Evolutionary conservation across 2,888 invertebrate genomes (phyloP).

Genomic region (Stenchaetothrips biformis): DNA sequence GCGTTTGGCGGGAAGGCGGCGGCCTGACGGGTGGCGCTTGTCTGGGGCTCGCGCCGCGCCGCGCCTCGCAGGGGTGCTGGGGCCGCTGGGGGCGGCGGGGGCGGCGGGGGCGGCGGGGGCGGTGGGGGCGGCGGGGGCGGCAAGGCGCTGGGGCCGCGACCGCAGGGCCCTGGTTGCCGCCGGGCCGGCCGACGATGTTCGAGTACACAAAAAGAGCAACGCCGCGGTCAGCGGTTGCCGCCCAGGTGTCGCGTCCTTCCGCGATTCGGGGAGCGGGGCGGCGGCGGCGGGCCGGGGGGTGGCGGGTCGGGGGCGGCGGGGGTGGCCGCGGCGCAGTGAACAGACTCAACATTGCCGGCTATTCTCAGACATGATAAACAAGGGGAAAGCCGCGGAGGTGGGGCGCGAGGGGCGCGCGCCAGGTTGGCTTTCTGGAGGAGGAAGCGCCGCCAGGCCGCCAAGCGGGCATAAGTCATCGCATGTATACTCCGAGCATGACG

Average conservation of each 20-base stretch:
- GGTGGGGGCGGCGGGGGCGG: background rate
- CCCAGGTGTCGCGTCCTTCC: background rate
- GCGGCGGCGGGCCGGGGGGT: background rate
- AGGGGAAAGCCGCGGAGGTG: background rate
- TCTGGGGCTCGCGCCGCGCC: too few species aligned
- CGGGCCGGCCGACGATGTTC: background rate
- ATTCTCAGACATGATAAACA: slow-evolving; percentile 25
- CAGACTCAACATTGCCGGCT: slow-evolving; percentile 17
- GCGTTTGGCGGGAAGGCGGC: background rate
- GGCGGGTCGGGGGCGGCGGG: background rate
- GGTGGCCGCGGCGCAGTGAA: background rate
- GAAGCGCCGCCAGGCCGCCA: background rate
- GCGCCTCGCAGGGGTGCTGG: too few species aligned
- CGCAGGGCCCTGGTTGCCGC: background rate
- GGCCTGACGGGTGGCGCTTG: background rate
- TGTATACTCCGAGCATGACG: background rate
- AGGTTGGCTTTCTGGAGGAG: background rate
- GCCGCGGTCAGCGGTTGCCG: background rate
- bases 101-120: background rate
- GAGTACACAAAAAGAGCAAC: background rate
- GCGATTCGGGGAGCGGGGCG: background rate
- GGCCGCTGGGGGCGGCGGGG: background rate
- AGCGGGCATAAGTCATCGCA: background rate
- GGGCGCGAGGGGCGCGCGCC: background rate
- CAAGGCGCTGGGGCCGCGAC: background rate